These are phyloP conservation scores for Erebia palarica DNA, from an alignment of 2,888 invertebrate genomes.

Conservation along the genomic window DNA sequence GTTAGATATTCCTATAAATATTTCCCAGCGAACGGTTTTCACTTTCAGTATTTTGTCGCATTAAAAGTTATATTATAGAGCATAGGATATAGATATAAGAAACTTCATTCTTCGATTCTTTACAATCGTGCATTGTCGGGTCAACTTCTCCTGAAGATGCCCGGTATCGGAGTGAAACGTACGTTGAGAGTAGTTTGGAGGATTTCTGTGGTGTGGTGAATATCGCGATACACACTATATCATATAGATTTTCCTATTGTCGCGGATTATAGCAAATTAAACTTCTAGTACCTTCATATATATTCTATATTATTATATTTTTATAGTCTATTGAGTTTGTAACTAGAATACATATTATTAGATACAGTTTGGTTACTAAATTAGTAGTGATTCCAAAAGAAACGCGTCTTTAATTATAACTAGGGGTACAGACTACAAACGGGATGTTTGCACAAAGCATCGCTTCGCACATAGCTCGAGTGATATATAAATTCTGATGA, in stretches of 20 bases:
- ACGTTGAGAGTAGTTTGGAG: no score
- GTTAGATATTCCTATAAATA: slow-evolving; percentile 19
- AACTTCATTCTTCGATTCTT: no score
- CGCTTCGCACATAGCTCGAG: slow-evolving; percentile 53
- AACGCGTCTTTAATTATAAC: slow-evolving; percentile 17
- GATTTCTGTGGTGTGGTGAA: no score
- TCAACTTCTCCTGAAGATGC: no score
- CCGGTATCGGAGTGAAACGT: no score
- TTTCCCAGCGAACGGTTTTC: slow-evolving; percentile 6
- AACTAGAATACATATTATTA: slow-evolving; percentile 11
- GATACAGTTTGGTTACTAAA: slow-evolving; percentile 23
- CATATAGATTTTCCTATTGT: no score
- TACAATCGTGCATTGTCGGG: no score
- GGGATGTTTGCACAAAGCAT: slow-evolving; percentile 37
- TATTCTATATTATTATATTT: not conserved
- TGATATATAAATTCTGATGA: slow-evolving; percentile 65
- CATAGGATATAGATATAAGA: not conserved
- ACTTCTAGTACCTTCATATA: no score
- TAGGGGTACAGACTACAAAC: slow-evolving; percentile 26
- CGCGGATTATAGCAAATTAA: no score
- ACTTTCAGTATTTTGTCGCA: not conserved
- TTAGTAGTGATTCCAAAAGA: slow-evolving; percentile 24
- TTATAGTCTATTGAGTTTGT: slow-evolving; percentile 20
- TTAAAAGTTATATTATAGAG: slow-evolving; percentile 10
- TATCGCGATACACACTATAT: no score